Evolutionary conservation across 2,888 invertebrate genomes (phyloP).

Genomic region (Dryadula phaetusa): DNA sequence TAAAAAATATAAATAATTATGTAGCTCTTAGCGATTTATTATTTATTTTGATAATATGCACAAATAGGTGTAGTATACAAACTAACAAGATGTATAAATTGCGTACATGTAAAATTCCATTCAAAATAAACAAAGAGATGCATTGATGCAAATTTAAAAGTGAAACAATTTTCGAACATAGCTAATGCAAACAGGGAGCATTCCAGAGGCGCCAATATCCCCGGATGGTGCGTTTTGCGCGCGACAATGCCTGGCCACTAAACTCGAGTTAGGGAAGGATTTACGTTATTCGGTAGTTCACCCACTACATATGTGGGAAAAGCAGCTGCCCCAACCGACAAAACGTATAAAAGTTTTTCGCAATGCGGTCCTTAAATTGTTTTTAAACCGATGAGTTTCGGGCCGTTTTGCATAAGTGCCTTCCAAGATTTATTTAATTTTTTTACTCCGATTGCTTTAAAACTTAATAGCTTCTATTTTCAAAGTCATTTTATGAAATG

Average conservation of each 20-base stretch:
- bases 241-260: constrained; percentile 55
- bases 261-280: constrained; percentile 78
- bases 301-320: constrained; percentile 70
- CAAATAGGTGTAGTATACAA: constrained; percentile 1
- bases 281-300: constrained; percentile 64
- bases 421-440: constrained; percentile 37
- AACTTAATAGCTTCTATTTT: constrained; percentile 14
- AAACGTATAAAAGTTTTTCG: constrained; percentile 70
- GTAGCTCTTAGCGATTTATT: too few species aligned
- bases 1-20: background rate
- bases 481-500: background rate
- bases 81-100: background rate
- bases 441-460: constrained; percentile 17
- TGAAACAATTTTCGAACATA: constrained; percentile 51
- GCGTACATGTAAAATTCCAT: constrained; percentile 21
- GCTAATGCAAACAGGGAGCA: constrained; percentile 49
- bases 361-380: constrained; percentile 75
- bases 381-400: constrained; percentile 46
- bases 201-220: constrained; percentile 51
- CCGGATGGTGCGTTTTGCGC: constrained; percentile 64
- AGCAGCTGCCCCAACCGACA: constrained; percentile 52
- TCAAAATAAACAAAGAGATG: constrained; percentile 47
- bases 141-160: constrained; percentile 41
- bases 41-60: too few species aligned
- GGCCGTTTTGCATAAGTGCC: constrained; percentile 40